Percentiles rank a stretch among this genome's conserved stretches.
Evolutionary conservation across 2,888 invertebrate species (phyloP).

Genomic region (Trachelus tabidus): DNA sequence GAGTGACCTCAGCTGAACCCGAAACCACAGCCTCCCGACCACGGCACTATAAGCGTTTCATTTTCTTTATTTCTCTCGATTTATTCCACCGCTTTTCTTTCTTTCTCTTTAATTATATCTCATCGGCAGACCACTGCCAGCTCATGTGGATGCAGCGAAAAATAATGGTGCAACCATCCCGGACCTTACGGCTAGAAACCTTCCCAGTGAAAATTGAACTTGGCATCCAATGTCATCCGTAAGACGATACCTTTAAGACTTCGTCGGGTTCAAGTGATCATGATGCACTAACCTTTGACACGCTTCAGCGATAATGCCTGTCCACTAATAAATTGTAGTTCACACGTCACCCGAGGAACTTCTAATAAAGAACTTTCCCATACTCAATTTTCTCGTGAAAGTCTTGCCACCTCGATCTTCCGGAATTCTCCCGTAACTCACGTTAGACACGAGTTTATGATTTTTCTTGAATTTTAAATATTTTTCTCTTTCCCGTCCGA

Average conservation of each 20-base stretch:
- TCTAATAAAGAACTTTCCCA: neutral
- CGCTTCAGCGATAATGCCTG: neutral
- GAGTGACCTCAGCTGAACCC: constrained; percentile 51
- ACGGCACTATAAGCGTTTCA: neutral
- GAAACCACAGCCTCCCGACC: constrained; percentile 34
- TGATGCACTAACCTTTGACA: neutral
- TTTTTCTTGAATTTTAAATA: neutral
- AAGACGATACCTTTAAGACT: neutral
- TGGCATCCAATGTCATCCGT: neutral
- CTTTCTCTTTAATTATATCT: neutral
- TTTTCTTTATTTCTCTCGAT: neutral
- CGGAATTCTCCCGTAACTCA: neutral
- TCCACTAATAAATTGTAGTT: neutral
- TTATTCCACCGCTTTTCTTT: neutral
- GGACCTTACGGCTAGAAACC: neutral
- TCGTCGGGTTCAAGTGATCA: neutral
- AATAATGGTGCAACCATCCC: neutral
- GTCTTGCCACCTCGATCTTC: neutral
- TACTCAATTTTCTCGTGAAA: neutral
- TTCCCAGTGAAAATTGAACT: neutral
- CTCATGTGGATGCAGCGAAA: neutral
- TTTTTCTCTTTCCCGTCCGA: neutral
- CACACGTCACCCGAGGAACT: neutral
- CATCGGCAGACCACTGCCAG: neutral
- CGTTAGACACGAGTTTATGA: neutral